These are phyloP conservation scores for Somateria mollissima DNA, from an alignment of 2,797 vertebrate genomes.

Conservation along the genomic window DNA sequence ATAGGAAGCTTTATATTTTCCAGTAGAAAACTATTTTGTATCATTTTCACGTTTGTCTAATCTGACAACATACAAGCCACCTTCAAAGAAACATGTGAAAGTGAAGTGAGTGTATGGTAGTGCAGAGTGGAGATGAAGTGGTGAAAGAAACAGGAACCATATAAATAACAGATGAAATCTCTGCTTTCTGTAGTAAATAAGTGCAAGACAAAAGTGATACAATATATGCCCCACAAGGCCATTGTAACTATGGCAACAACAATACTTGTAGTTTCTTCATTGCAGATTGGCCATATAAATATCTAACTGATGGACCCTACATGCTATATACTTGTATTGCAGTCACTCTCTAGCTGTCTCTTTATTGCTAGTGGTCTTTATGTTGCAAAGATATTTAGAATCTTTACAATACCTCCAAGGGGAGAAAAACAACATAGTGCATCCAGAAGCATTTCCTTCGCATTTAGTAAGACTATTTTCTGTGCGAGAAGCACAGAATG, in stretches of 20 bases:
- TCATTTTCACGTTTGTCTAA: neutral
- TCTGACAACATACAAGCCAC: neutral
- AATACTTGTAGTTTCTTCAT: neutral
- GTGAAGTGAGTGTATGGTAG: neutral
- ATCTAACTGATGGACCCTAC: neutral
- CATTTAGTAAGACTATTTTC: neutral
- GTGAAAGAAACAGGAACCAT: conserved; percentile 23
- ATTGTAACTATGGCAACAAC: conserved; percentile 73
- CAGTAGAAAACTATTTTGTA: neutral
- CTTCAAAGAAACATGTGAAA: neutral
- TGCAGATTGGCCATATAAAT: conserved; percentile 22
- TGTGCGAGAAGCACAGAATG: neutral
- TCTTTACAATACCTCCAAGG: neutral
- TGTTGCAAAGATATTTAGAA: neutral
- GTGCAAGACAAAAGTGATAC: conserved; percentile 58
- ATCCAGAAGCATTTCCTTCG: neutral
- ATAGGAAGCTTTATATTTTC: neutral
- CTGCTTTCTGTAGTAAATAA: conserved; percentile 60
- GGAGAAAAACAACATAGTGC: neutral
- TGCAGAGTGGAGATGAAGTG: neutral
- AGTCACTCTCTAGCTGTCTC: neutral
- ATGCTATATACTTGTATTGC: neutral
- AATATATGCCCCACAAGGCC: conserved; percentile 25
- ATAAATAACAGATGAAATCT: conserved; percentile 70
- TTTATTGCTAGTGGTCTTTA: neutral